Base-by-base conservation (phyloP, 1,140 invertebrate species). In the Rhopalosiphum maidis region DNA sequence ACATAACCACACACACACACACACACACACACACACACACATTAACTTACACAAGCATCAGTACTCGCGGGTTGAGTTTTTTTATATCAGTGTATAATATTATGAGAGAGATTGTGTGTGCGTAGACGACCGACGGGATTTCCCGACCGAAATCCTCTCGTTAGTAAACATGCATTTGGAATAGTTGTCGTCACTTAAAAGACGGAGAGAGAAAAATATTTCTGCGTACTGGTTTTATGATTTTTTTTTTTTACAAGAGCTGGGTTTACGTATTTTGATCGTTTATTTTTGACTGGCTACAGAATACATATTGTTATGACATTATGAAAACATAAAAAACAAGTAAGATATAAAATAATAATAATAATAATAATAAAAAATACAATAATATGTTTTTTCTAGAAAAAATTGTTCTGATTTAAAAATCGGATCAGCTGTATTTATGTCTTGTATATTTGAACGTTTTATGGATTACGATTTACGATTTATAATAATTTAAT, bases 131-230 rank as follows among this genome's bases (percentile, higher is more conserved):
- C 51, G 48, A 89, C 88, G 88, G 88, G 88, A 89, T 89, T 89
- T 89, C 88, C 88, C 88, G 88, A 55, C 88, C 88, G 35, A 89
- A 89, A 89, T 55, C 51, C 35, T 35, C 35, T 89, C 48, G 51
- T 54, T 89, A 89, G 51, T 89, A 55, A 89, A 89, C 51, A 55
- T 89, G 88, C 88, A 55, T 37, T 55, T 89, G 86, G 5, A 51
- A 87, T 87, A 48, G 46, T 87, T 35, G 86, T 87, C 43, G 87
- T 35, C 35, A 22, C n/a, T n/a, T 88, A 35, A 87, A 21, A 54
- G 46, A 87, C 23, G 0, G 86, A 21, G 86, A 82, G 82, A 87
- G 43, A 88, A 48, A 88, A 88, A 88, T 23, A 54, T 88, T 77
- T 77, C 15, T n/a, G 60, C 30, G 60, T 51, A 88, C 85, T 86